Conservation (phyloP, 2,113 vertebrate species). For the Petroica traversi region DNA sequence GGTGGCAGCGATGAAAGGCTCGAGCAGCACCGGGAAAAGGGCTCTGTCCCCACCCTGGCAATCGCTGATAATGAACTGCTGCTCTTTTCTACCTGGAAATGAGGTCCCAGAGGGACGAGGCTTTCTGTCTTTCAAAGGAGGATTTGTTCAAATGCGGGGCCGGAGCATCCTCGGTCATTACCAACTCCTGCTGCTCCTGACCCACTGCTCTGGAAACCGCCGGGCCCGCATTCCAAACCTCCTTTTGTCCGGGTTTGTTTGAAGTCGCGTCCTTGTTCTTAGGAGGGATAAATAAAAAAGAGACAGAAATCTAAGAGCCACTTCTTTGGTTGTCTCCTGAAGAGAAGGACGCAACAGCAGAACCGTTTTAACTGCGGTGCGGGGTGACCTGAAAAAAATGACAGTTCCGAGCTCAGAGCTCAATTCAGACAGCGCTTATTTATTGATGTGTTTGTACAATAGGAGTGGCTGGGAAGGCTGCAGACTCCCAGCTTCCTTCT, state of each 20-base stretch:
- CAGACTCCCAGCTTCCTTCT: conserved; percentile 39
- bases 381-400: conserved; percentile 53
- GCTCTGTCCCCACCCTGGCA: not conserved
- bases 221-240: not conserved
- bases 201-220: not conserved
- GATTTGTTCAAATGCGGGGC: not conserved
- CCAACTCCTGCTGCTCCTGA: not conserved
- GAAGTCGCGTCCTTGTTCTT: not conserved
- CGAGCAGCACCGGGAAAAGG: not conserved
- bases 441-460: conserved; percentile 64
- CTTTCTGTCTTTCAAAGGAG: not conserved
- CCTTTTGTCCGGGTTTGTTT: not conserved
- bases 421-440: conserved; percentile 45
- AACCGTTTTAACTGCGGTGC: not conserved
- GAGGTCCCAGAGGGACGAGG: not conserved
- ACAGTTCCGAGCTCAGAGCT: not conserved
- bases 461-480: conserved; percentile 48
- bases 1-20: not conserved
- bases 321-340: conserved; percentile 18
- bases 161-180: not conserved
- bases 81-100: conserved; percentile 4
- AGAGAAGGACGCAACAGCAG: conserved; percentile 20
- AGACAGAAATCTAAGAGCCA: not conserved
- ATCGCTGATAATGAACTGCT: not conserved
- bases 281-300: not conserved